Conservation (phyloP, 2,113 vertebrate species). For the Strigops habroptila region DNA sequence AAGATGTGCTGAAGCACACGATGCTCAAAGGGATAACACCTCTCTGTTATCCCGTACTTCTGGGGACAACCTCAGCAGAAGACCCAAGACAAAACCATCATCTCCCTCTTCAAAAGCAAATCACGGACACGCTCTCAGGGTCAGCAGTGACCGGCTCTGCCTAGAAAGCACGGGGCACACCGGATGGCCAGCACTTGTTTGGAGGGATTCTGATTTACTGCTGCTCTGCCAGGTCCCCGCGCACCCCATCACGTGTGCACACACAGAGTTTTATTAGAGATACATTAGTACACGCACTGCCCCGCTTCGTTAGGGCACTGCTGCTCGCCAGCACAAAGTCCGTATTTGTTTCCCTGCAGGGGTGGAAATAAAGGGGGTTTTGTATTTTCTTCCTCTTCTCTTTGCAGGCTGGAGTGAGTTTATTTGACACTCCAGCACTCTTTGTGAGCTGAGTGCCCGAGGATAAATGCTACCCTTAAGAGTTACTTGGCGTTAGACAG, state of each 20-base stretch:
- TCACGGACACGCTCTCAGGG: rapidly evolving
- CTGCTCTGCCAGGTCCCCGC: neutral
- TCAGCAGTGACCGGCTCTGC: rapidly evolving
- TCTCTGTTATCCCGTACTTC: neutral
- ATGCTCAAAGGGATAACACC: neutral
- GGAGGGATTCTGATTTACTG: neutral
- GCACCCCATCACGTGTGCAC: neutral
- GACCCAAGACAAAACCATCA: neutral
- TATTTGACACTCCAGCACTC: slow-evolving; percentile 91
- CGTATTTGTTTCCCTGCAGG: slow-evolving; percentile 83
- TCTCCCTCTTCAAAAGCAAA: neutral
- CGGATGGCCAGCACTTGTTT: rapidly evolving
- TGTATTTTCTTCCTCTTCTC: slow-evolving; percentile 74
- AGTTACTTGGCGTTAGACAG: slow-evolving; percentile 92
- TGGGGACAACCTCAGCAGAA: neutral
- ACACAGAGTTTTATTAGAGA: neutral
- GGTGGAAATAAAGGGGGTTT: slow-evolving; percentile 90
- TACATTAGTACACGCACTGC: neutral
- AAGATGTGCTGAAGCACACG: rapidly evolving
- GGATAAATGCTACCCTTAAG: slow-evolving; percentile 90
- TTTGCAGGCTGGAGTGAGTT: slow-evolving; percentile 82
- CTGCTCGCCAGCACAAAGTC: slow-evolving; percentile 85
- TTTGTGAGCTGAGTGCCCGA: slow-evolving; percentile 90
- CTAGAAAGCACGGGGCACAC: rapidly evolving
- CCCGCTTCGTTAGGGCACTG: slow-evolving; percentile 75